Percentiles rank a stretch among this genome's conserved stretches.
phyloP scores from a whole-genome alignment of 1,140 invertebrate species.

The Asobara japonica region DNA sequence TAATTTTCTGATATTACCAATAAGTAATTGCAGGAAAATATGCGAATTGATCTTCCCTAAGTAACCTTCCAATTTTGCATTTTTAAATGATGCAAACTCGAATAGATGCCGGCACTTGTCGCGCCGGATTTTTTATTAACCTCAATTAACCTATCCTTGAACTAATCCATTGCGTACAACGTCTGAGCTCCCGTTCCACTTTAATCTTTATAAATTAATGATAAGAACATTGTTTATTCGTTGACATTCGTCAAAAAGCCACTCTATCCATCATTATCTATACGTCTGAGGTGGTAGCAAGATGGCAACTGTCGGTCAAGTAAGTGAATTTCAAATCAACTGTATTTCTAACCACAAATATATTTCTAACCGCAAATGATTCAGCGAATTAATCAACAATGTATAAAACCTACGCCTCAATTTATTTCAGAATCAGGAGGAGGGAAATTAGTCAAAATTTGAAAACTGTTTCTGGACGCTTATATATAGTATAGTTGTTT shows the following conservation, averaged over 20 bases:
- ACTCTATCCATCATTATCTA: neutral
- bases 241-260: neutral
- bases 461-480: no score
- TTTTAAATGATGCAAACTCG: neutral
- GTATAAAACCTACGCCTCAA: neutral
- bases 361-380: neutral
- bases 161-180: neutral
- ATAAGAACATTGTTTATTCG: neutral
- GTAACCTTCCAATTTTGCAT: no score
- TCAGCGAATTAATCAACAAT: neutral
- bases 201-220: neutral
- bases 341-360: neutral
- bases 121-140: neutral
- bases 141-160: neutral
- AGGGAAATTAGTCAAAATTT: no score
- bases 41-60: no score
- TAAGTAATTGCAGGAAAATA: no score
- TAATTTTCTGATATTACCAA: no score
- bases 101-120: neutral
- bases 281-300: neutral
- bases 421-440: no score
- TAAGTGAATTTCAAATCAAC: neutral
- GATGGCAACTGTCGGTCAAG: constrained; percentile 7
- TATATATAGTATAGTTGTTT: no score
- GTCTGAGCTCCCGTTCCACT: neutral